These are phyloP conservation scores for Channa maculata DNA, from an alignment of 2,113 vertebrate species.

Conservation along the genomic window DNA sequence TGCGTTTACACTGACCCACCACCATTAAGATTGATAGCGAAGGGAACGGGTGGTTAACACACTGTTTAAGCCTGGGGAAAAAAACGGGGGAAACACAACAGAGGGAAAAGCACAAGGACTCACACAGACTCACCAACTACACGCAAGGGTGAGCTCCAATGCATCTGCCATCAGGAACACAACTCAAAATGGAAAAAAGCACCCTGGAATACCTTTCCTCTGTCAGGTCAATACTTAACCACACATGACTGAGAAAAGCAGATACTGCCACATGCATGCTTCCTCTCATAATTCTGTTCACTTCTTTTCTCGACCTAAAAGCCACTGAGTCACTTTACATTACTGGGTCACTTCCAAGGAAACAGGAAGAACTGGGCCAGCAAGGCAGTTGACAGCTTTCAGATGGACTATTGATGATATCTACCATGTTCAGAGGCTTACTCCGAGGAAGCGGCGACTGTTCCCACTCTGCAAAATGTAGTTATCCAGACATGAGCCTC, in stretches of 20 bases:
- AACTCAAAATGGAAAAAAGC: slow-evolving; percentile 65
- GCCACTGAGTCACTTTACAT: slow-evolving; percentile 72
- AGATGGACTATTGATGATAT: slow-evolving; percentile 73
- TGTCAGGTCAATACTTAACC: slow-evolving; percentile 80
- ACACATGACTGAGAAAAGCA: slow-evolving; percentile 82
- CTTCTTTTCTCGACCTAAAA: slow-evolving; percentile 80
- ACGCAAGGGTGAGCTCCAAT: slow-evolving; percentile 71
- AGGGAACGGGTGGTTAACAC: slow-evolving; percentile 84
- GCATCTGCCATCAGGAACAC: slow-evolving; percentile 79
- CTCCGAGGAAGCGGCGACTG: slow-evolving; percentile 57
- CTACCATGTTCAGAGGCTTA: slow-evolving; percentile 64
- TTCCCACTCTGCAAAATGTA: slow-evolving; percentile 64
- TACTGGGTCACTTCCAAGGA: slow-evolving; percentile 75
- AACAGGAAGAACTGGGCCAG: slow-evolving; percentile 74
- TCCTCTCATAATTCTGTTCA: slow-evolving; percentile 84
- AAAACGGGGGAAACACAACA: slow-evolving; percentile 69
- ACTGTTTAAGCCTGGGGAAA: slow-evolving; percentile 72
- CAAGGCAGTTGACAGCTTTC: slow-evolving; percentile 71
- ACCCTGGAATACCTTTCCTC: slow-evolving; percentile 76
- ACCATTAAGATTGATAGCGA: slow-evolving; percentile 82
- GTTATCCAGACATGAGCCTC: slow-evolving; percentile 63
- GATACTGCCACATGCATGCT: slow-evolving; percentile 81
- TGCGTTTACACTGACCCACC: slow-evolving; percentile 73
- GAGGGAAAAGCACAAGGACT: slow-evolving; percentile 75
- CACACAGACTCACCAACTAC: slow-evolving; percentile 77